Conservation (phyloP, 2,113 vertebrate species). For the Meriones unguiculatus region DNA sequence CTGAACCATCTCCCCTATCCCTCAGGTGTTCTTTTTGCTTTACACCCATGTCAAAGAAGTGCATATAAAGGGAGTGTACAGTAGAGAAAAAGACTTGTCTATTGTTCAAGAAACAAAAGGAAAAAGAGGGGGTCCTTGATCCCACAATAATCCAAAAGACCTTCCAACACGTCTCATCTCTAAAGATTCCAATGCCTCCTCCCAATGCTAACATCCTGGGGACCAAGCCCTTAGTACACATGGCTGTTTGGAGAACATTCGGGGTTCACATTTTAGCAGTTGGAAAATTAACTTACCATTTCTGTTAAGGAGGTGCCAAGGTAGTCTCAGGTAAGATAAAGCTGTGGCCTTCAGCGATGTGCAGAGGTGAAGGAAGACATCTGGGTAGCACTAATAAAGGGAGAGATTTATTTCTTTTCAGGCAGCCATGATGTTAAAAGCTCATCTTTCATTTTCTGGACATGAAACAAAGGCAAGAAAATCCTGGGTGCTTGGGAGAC, state of each 20-base stretch:
- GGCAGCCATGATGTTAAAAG: slow-evolving; percentile 31
- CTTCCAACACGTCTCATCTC: neutral
- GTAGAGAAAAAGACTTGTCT: neutral
- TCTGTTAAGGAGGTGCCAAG: neutral
- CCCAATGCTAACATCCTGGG: neutral
- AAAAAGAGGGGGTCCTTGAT: neutral
- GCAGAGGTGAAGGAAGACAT: neutral
- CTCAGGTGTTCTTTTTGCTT: neutral
- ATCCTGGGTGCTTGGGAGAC: neutral
- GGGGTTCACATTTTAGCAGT: neutral
- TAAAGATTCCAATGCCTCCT: neutral
- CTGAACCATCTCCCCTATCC: neutral
- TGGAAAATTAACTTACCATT: neutral
- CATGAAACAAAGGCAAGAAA: neutral
- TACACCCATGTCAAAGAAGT: neutral
- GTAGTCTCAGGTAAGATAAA: neutral
- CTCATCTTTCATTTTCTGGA: slow-evolving; percentile 37
- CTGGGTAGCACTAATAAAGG: neutral
- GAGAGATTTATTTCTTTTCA: slow-evolving; percentile 38
- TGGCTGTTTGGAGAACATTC: neutral
- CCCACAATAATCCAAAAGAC: neutral
- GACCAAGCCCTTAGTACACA: neutral
- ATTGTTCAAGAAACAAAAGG: neutral
- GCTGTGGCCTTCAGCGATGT: neutral
- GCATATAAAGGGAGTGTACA: neutral